These are phyloP conservation scores for Deilephila porcellus DNA, from an alignment of 2,888 invertebrate species.

Conservation along the genomic window DNA sequence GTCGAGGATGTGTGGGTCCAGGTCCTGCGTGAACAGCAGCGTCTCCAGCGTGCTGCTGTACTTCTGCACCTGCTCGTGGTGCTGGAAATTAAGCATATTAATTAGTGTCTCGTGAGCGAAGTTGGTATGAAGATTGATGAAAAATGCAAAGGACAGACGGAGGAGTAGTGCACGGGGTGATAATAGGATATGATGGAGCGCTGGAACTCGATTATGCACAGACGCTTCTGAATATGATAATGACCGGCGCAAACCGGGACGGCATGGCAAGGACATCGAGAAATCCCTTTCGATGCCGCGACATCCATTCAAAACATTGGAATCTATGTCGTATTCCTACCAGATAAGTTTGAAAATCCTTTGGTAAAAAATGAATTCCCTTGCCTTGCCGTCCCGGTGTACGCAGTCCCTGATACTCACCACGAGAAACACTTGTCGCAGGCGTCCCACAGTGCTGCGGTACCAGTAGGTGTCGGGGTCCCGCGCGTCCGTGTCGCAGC, in stretches of 20 bases:
- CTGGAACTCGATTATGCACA: slow-evolving; percentile 98
- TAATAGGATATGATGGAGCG: slow-evolving; percentile 98
- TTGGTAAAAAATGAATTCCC: too few species aligned
- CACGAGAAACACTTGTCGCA: slow-evolving; percentile 97
- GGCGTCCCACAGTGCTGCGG: slow-evolving; percentile 96
- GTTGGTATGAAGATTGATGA: too few species aligned
- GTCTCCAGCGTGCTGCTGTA: slow-evolving; percentile 98
- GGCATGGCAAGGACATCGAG: too few species aligned
- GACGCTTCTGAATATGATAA: slow-evolving; percentile 89
- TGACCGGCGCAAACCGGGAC: too few species aligned
- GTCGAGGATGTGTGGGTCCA: slow-evolving; percentile 97
- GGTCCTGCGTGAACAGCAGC: slow-evolving; percentile 97
- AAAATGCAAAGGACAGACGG: too few species aligned
- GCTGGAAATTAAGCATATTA: slow-evolving; percentile 85
- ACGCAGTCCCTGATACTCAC: slow-evolving; percentile 82
- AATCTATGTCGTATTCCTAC: too few species aligned
- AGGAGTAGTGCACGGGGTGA: too few species aligned
- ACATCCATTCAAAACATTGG: too few species aligned
- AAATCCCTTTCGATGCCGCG: too few species aligned
- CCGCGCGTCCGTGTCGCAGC: slow-evolving; percentile 96
- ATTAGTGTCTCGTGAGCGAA: too few species aligned
- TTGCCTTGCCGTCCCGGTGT: too few species aligned
- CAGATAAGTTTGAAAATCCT: too few species aligned
- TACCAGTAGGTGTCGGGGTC: slow-evolving; percentile 98
- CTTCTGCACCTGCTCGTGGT: slow-evolving; percentile 98